Base-by-base conservation (phyloP, 30 jellyfish, hydroid and myxozoan species). In the Hydra vulgaris region DNA sequence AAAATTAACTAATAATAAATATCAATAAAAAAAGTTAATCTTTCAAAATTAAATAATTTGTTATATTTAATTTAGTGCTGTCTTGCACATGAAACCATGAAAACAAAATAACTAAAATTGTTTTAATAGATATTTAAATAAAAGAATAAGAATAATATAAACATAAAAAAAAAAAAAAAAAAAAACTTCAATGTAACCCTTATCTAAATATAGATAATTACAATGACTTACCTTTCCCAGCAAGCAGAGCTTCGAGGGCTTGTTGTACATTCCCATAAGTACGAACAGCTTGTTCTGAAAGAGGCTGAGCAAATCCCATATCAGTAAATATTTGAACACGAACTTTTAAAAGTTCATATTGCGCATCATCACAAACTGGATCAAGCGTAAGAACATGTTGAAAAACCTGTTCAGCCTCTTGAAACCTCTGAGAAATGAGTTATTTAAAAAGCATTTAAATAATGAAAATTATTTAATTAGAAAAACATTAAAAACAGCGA, bases 351-450 rank as follows among this genome's bases (percentile, higher is more conserved):
- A 93, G 79, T 76, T 93, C 99, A 80, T 87, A 93, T 79, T 85
- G 95, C 7, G 99, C 99, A 74, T 93, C 99, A 20, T 88, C 95
- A 78, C 96, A 93, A 67, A 75, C 92, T 16, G 89, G 87, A 66
- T 93, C 99, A 54, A 93, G 80, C 26, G 85, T 84, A 25, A 93
- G 77, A 27, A 93, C 99, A 20, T 77, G 84, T 67, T 93, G 96
- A 77, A 93, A 93, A 17, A 92, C 96, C 23, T 27, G 86, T 74
- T 93, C 99, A 0, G 99, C 99, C 77, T 87, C 99, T 88, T 93
- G 94, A 72, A 88, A 93, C 23, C 96, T 71, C 99, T 93, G 81
- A 27, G 54, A 84, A 19, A 22, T 40, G 77, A 12, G 5, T 3
- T 12, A 40, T 40, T 40, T 67, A 55, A 53, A 1, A 4, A 86